Percentiles rank a stretch among this genome's conserved stretches.
These are phyloP conservation scores for Eurytoma adleriae DNA, from an alignment of 2,888 invertebrate species.

Conservation along the genomic window DNA sequence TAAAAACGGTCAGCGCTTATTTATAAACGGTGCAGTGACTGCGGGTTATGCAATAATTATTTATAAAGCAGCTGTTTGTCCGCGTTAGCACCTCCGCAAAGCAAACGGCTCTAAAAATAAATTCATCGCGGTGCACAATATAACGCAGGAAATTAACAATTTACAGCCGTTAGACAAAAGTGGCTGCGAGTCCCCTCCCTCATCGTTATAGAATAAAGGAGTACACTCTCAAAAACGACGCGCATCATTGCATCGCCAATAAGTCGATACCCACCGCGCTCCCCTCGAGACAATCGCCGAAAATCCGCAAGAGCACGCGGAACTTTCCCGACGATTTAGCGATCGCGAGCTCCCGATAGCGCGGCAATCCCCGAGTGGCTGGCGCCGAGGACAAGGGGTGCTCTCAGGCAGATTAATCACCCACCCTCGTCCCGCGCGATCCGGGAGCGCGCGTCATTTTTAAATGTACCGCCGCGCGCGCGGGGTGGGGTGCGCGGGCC, in stretches of 20 bases:
- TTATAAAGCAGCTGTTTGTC: no score
- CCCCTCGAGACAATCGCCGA: not conserved
- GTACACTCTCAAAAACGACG: no score
- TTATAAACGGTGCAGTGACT: not conserved
- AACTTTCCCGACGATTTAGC: slow-evolving; percentile 15
- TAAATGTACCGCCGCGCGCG: not conserved
- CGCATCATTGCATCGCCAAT: not conserved
- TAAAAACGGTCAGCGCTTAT: not conserved
- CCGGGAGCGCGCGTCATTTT: no score
- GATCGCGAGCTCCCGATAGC: not conserved
- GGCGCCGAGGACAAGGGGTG: slow-evolving; percentile 14
- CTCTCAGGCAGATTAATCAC: slow-evolving; percentile 65
- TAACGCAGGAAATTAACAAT: no score
- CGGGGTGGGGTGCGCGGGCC: not conserved
- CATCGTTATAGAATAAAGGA: no score
- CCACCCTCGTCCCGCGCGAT: not conserved
- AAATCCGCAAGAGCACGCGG: not conserved
- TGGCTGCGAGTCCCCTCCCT: no score
- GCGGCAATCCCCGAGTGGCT: slow-evolving; percentile 5
- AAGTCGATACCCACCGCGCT: not conserved
- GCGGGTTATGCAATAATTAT: no score
- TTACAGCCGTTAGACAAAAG: no score
- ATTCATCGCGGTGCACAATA: no score
- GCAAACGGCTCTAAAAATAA: no score
- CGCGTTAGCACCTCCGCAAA: no score